Evolutionary conservation across 2,113 vertebrate species (phyloP).

Genomic region (Prolemur simus): DNA sequence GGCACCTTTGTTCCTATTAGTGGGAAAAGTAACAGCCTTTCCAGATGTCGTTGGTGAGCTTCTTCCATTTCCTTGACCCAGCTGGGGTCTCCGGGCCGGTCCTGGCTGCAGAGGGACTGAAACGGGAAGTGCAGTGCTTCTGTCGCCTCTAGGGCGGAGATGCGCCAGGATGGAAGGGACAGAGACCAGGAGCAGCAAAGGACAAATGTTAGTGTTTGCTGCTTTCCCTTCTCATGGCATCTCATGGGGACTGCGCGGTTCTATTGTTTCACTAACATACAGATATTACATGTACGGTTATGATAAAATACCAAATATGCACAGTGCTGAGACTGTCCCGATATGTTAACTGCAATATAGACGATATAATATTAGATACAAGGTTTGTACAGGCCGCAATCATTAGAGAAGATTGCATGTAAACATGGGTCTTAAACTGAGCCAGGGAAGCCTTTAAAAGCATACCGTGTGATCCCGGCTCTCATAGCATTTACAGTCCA

Average conservation of each 20-base stretch:
- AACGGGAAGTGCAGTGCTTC: not conserved
- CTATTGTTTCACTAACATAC: not conserved
- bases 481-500: not conserved
- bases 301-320: not conserved
- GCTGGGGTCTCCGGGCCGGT: not conserved
- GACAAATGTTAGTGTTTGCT: not conserved
- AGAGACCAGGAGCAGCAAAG: not conserved
- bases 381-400: not conserved
- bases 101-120: not conserved
- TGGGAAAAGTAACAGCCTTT: not conserved
- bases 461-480: not conserved
- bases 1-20: not conserved
- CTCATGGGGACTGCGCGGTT: not conserved
- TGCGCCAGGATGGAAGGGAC: not conserved
- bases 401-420: not conserved
- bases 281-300: not conserved
- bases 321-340: not conserved
- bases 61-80: not conserved
- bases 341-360: not conserved
- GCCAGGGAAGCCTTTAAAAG: not conserved
- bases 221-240: rapidly evolving
- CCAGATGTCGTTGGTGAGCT: not conserved
- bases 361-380: not conserved
- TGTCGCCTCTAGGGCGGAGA: not conserved
- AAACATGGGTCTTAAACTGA: not conserved